Percentiles rank a stretch among this genome's conserved stretches.
These are phyloP conservation scores for Pseudolaguvia tuberculata DNA, from an alignment of 2,113 vertebrate genomes.

Conservation along the genomic window DNA sequence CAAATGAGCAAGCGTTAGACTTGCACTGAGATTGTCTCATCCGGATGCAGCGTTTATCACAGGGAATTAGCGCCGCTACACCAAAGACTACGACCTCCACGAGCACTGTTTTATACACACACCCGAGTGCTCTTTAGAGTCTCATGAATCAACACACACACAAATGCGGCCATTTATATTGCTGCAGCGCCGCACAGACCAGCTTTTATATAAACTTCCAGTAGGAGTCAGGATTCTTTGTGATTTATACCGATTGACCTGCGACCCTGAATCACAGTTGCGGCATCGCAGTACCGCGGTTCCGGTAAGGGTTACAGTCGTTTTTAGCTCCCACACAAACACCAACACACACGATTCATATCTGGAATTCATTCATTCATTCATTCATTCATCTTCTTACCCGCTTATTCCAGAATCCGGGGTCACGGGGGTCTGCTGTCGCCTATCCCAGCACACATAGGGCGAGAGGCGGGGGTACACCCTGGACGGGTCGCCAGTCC, in stretches of 20 bases:
- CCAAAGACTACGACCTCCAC: not conserved
- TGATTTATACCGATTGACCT: constrained; percentile 1
- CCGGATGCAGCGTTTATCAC: not conserved
- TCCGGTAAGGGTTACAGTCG: not conserved
- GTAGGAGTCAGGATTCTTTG: constrained; percentile 11
- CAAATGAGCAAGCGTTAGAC: constrained; percentile 57
- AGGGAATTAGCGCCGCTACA: constrained; percentile 23
- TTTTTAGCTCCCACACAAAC: not conserved
- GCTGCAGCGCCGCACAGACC: not conserved
- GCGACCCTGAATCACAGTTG: not conserved
- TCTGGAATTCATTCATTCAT: too few relatives aligned
- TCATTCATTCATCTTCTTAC: too few relatives aligned
- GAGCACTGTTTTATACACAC: not conserved
- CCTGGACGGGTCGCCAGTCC: too few relatives aligned
- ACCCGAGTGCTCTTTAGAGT: not conserved
- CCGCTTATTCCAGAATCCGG: too few relatives aligned
- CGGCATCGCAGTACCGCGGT: not conserved
- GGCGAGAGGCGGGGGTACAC: too few relatives aligned
- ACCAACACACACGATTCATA: too few relatives aligned
- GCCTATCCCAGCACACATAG: too few relatives aligned
- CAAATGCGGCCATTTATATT: not conserved
- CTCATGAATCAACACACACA: not conserved
- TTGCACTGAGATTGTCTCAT: constrained; percentile 41
- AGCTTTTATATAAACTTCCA: constrained; percentile 6
- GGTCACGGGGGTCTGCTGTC: too few relatives aligned